These are phyloP conservation scores for Pelecanoides urinatrix DNA, from an alignment of 2,113 vertebrate genomes.

Conservation along the genomic window DNA sequence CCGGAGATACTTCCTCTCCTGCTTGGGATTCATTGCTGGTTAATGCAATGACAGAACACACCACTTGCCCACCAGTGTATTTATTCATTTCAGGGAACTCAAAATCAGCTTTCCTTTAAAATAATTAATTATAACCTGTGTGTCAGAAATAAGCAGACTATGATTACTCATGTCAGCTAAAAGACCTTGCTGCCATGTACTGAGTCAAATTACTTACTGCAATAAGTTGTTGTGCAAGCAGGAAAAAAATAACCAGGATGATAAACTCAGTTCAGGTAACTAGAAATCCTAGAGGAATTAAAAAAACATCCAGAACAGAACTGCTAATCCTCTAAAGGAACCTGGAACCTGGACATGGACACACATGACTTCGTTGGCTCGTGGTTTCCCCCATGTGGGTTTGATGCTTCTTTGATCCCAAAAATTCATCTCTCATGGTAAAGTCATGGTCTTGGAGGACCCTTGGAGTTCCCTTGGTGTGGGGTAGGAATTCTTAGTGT, in stretches of 20 bases:
- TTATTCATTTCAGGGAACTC: background rate
- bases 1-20: background rate
- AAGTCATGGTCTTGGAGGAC: background rate
- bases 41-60: background rate
- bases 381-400: accelerated
- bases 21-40: background rate
- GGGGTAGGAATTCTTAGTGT: background rate
- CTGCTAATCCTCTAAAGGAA: background rate
- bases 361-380: background rate
- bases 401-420: background rate
- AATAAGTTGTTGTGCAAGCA: background rate
- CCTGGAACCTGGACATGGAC: background rate
- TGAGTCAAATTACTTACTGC: background rate
- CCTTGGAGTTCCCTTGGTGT: background rate
- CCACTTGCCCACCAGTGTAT: background rate
- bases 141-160: background rate
- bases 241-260: background rate
- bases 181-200: background rate
- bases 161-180: background rate
- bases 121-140: background rate
- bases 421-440: background rate
- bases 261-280: background rate
- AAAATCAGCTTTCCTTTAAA: background rate
- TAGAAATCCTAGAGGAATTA: background rate
- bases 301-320: background rate